Evolutionary conservation across 2,888 invertebrate genomes (phyloP).

Genomic region (Pyralis farinalis): DNA sequence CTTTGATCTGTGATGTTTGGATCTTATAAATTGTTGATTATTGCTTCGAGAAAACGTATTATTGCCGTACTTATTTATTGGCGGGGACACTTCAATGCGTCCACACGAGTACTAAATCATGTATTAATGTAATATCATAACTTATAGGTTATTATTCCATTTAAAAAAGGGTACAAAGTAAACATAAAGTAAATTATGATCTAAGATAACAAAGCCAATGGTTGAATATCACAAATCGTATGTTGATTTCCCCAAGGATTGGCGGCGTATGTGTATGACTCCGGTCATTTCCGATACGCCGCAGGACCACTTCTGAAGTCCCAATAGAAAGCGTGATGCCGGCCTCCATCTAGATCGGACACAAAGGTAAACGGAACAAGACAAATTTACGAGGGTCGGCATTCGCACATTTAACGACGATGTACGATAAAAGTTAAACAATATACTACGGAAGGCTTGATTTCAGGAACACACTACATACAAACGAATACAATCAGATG

Average conservation of each 20-base stretch:
- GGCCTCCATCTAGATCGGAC: conserved; percentile 41
- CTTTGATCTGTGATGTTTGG: too few species aligned
- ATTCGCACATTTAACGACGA: conserved; percentile 38
- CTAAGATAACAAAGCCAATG: conserved; percentile 30
- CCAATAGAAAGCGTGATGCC: conserved; percentile 42
- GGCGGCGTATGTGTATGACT: conserved; percentile 42
- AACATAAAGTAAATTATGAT: conserved; percentile 18
- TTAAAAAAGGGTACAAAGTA: background rate
- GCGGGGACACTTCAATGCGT: too few species aligned
- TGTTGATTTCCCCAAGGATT: conserved; percentile 61
- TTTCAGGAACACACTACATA: too few species aligned
- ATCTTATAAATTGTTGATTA: too few species aligned
- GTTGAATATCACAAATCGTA: conserved; percentile 51
- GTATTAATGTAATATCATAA: too few species aligned
- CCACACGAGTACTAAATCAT: too few species aligned
- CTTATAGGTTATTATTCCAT: too few species aligned
- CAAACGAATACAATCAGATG: too few species aligned
- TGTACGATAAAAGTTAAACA: conserved; percentile 33
- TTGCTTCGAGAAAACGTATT: too few species aligned
- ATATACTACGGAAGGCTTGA: conserved; percentile 11
- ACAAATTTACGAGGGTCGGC: conserved; percentile 51
- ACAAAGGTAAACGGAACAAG: conserved; percentile 49
- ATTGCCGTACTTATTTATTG: too few species aligned
- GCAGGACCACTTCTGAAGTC: conserved; percentile 40
- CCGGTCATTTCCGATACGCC: conserved; percentile 52